Conservation (phyloP, 2,113 vertebrate species). For the Eurystomus gularis region DNA sequence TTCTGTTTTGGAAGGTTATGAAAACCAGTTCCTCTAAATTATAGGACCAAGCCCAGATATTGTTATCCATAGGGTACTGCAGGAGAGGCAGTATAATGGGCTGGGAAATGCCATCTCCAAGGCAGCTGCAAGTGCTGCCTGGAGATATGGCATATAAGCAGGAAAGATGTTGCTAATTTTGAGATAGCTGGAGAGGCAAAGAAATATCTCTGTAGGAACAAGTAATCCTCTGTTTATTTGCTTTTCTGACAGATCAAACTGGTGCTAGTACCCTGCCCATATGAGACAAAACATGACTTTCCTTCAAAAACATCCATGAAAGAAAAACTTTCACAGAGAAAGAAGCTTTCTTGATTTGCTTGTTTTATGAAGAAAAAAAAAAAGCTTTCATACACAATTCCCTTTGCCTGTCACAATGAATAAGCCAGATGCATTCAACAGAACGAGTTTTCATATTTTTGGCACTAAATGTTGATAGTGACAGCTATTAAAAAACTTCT, state of each 20-base stretch:
- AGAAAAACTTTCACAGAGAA: background rate
- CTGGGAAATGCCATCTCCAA: background rate
- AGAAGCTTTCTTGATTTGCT: background rate
- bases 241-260: background rate
- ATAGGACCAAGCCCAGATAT: background rate
- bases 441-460: background rate
- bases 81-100: background rate
- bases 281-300: background rate
- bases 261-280: background rate
- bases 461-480: background rate
- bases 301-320: background rate
- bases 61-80: background rate
- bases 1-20: background rate
- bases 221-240: background rate
- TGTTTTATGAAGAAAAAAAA: background rate
- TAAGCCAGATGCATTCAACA: background rate
- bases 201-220: background rate
- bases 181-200: background rate
- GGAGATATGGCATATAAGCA: background rate
- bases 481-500: background rate
- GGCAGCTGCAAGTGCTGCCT: background rate
- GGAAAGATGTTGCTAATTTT: background rate
- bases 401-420: background rate
- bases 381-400: background rate
- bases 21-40: background rate